phyloP scores from a whole-genome alignment of 2,797 vertebrate genomes.

The Dromococcyx pavoninus region DNA sequence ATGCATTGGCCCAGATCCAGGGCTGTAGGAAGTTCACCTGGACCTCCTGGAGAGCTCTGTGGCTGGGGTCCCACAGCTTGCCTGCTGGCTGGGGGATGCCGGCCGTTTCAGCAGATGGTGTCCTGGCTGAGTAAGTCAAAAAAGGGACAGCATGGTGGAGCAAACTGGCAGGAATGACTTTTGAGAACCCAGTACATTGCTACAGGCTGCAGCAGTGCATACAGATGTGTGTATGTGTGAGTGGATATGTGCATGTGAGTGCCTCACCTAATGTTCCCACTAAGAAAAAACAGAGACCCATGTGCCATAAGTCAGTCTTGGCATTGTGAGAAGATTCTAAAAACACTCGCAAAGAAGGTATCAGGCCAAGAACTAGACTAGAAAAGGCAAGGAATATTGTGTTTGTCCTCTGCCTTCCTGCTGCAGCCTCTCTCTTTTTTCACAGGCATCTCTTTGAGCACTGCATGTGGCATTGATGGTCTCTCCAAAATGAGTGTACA shows the following conservation, averaged over 20 bases:
- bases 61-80: neutral
- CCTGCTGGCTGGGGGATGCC: neutral
- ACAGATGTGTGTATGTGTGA: neutral
- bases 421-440: neutral
- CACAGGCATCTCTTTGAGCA: neutral
- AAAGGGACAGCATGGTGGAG: neutral
- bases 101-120: neutral
- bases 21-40: neutral
- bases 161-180: neutral
- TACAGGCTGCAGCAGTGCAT: neutral
- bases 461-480: neutral
- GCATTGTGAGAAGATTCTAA: neutral
- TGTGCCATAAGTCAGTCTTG: accelerated
- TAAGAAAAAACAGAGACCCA: accelerated
- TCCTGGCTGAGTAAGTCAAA: neutral
- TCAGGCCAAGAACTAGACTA: neutral
- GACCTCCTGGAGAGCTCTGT: neutral
- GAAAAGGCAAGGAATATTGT: neutral
- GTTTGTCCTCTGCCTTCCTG: neutral
- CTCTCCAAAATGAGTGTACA: neutral
- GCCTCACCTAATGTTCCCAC: neutral
- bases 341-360: neutral
- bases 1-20: neutral
- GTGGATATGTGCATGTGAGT: too few relatives aligned
- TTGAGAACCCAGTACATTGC: neutral